phyloP scores from a whole-genome alignment of 2,113 vertebrate genomes.

The Hystrix cristata region DNA sequence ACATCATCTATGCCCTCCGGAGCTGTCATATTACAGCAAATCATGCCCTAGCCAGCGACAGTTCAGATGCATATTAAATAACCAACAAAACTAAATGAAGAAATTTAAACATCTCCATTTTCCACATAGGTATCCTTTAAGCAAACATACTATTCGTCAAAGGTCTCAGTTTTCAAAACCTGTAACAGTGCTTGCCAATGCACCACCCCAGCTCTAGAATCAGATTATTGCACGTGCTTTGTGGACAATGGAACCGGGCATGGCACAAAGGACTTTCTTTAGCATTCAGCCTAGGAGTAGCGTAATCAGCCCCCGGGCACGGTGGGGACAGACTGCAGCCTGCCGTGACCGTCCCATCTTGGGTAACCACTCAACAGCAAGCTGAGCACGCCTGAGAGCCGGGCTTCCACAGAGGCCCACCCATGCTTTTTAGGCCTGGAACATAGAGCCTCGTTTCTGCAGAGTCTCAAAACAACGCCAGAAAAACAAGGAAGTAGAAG shows the following conservation, averaged over 20 bases:
- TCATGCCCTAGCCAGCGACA: conserved; percentile 34
- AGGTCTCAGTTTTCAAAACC: neutral
- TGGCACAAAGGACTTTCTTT: neutral
- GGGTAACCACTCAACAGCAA: neutral
- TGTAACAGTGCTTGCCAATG: neutral
- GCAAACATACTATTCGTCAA: neutral
- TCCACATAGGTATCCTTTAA: conserved; percentile 29
- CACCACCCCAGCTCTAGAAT: neutral
- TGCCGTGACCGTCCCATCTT: neutral
- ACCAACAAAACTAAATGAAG: neutral
- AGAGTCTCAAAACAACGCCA: conserved; percentile 7
- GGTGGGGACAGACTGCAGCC: neutral
- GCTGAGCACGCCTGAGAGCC: neutral
- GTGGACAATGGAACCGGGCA: neutral
- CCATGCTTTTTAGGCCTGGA: neutral
- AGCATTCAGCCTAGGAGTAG: neutral
- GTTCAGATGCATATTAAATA: conserved; percentile 40
- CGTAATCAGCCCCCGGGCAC: neutral
- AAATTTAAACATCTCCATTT: conserved; percentile 49
- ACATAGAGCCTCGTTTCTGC: neutral
- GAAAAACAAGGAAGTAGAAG: too few relatives aligned
- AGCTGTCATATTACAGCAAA: conserved; percentile 53
- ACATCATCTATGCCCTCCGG: conserved; percentile 33
- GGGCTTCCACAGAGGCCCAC: neutral
- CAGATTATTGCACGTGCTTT: neutral